Percentiles rank a stretch among this genome's conserved stretches.
These are phyloP conservation scores for Tribolium castaneum DNA, from an alignment of 1,140 invertebrate genomes.

Conservation along the genomic window DNA sequence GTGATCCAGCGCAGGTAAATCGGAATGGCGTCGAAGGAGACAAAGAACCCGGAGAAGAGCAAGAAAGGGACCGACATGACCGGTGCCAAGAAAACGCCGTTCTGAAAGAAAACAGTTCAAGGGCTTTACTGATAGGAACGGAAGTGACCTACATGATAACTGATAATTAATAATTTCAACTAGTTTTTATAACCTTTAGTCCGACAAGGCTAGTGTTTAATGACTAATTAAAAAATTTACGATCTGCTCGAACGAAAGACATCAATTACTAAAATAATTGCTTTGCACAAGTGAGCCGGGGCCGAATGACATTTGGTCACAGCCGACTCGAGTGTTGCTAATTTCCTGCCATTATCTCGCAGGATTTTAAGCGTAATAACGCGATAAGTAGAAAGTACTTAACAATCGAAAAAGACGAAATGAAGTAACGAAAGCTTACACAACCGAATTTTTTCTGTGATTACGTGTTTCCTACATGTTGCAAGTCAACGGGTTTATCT, in stretches of 20 bases:
- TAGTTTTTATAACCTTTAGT: not conserved
- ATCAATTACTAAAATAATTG: too few species aligned
- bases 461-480: too few species aligned
- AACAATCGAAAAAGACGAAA: too few species aligned
- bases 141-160: not conserved
- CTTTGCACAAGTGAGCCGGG: too few species aligned
- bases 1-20: slow-evolving; percentile 95
- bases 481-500: too few species aligned
- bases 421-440: too few species aligned
- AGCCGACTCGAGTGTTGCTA: too few species aligned
- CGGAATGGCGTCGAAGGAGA: slow-evolving; percentile 96
- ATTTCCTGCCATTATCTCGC: too few species aligned
- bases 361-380: too few species aligned
- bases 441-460: too few species aligned
- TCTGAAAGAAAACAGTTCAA: slow-evolving; percentile 68
- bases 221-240: not conserved
- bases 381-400: too few species aligned
- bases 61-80: slow-evolving; percentile 95
- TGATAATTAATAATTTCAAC: not conserved
- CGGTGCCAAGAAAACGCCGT: slow-evolving; percentile 95
- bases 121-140: not conserved
- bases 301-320: too few species aligned
- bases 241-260: not conserved
- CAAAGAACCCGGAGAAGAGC: slow-evolving; percentile 96
- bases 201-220: not conserved